Base-by-base conservation (phyloP, 2,797 vertebrate genomes). In the Chelonia mydas region DNA sequence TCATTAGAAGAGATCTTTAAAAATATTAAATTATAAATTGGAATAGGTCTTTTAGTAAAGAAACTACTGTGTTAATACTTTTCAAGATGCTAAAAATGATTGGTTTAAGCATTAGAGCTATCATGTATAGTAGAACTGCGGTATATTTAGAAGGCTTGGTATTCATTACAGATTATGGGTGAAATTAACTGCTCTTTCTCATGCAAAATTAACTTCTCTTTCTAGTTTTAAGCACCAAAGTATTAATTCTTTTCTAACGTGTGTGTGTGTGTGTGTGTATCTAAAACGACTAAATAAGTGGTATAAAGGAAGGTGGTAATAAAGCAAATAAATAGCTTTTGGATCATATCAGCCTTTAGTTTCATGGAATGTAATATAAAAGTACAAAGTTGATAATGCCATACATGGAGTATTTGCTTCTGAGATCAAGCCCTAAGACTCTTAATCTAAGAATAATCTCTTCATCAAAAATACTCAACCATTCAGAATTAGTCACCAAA, bases 1-100 rank as follows among this genome's bases (percentile, higher is more conserved):
- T 41, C 90, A 90, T 88, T 59, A 83, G 68, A 86, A 86, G 82
- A 91, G 57, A 90, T n/a, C 3, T 90, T 95, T 92, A 84, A 78
- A 88, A 90, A 28, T 27, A 7, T 1, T 65, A 5, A 84, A 83
- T 84, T 59, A 54, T 89, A 90, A 89, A 68, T 21, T 50, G 86
- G 80, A 96, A 72, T 55, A 47, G 45, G 37, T 49, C n/a, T 61
- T 8, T 11, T 51, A 47, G n/a, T 72, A 49, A 77, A 77, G 13
- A 23, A 47, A 76, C 6, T 78, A 8, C 13, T 2, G 11, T 83
- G 28, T 27, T 61, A 25, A 77, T 31, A 49, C 41, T 72, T 92
- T 41, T 84, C 53, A 77, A 41, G 23, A 28, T 9, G 19, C 31
- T 83, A 33, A 68, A 31, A 72, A 76, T 86, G 61, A 61, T 25